Conservation (phyloP, 35 echinoderm and acorn worm genomes). For the Patiria miniata region DNA sequence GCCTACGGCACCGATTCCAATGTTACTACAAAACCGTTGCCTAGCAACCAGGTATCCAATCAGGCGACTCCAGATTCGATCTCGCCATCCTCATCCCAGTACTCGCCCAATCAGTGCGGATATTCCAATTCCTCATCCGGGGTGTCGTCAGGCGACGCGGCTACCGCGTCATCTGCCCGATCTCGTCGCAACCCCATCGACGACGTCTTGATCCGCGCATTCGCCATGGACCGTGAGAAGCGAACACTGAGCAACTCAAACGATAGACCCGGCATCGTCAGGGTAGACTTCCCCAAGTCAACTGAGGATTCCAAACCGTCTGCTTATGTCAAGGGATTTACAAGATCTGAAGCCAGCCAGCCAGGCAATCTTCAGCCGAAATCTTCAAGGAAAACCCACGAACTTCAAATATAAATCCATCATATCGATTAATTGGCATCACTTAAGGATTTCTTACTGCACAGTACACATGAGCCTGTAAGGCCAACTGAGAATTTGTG, state of each 20-base stretch:
- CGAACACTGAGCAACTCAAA: background rate
- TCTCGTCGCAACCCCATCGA: background rate
- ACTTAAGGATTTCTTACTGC: too few species aligned
- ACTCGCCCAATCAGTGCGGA: conserved; percentile 1
- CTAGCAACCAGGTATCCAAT: background rate
- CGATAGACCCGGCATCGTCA: background rate
- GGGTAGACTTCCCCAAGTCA: background rate
- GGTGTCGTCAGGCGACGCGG: conserved; percentile 42
- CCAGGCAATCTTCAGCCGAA: background rate
- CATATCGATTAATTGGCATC: background rate
- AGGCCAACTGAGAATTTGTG: too few species aligned
- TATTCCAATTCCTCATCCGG: conserved; percentile 57
- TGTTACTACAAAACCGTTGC: conserved; percentile 8
- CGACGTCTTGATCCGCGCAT: conserved; percentile 32
- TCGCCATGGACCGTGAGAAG: background rate
- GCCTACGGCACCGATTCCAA: background rate
- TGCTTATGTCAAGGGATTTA: background rate
- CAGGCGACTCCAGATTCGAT: conserved; percentile 10
- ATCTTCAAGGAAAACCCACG: conserved; percentile 7
- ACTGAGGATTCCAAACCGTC: background rate
- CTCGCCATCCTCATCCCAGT: background rate
- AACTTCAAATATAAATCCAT: conserved; percentile 18
- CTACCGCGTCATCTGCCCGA: background rate
- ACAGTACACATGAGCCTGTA: too few species aligned
- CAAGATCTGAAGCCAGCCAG: background rate